These are phyloP conservation scores for Glaucidium brasilianum DNA, from an alignment of 2,113 vertebrate species.

Conservation along the genomic window DNA sequence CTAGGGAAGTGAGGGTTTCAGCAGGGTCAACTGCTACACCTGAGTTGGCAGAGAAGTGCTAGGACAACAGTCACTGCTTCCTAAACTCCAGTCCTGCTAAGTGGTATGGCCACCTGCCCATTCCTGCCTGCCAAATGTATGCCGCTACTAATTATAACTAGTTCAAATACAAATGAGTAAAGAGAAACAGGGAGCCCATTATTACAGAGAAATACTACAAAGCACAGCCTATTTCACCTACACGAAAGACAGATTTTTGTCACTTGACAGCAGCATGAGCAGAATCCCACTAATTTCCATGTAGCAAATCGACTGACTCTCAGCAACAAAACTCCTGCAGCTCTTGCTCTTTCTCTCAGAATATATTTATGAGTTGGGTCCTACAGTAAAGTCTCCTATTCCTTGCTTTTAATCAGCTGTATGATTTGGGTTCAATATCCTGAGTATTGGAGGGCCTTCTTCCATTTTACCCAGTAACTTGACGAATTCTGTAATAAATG, in stretches of 20 bases:
- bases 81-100: conserved; percentile 5
- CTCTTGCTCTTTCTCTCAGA: not conserved
- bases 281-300: not conserved
- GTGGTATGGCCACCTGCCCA: conserved; percentile 28
- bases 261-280: not conserved
- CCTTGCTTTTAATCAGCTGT: not conserved
- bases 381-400: not conserved
- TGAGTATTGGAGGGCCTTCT: not conserved
- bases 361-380: not conserved
- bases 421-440: not conserved
- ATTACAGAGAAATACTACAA: conserved; percentile 6
- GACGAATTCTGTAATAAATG: not conserved
- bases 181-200: conserved; percentile 13
- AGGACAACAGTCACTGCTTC: conserved; percentile 2
- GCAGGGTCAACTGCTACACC: not conserved
- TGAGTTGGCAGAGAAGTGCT: conserved; percentile 1
- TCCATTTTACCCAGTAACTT: not conserved
- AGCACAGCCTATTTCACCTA: not conserved
- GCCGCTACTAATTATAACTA: not conserved
- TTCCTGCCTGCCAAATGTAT: not conserved
- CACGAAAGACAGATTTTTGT: not conserved
- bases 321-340: not conserved
- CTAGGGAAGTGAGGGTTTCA: not conserved
- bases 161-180: not conserved
- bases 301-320: not conserved